Base-by-base conservation (phyloP, 2,888 invertebrate genomes). In the Troides aeacus region DNA sequence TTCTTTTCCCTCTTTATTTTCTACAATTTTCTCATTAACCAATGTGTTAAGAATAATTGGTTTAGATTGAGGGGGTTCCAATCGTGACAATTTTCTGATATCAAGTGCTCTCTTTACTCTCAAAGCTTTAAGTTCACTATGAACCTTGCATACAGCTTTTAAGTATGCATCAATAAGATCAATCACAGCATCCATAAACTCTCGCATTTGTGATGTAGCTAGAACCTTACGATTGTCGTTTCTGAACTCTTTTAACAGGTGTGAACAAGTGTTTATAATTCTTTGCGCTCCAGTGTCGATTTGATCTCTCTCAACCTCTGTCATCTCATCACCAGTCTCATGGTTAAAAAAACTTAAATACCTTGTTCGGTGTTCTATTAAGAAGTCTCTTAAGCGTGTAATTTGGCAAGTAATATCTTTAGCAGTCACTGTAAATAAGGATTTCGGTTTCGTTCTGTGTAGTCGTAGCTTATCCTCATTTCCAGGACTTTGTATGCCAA, bases 111-210 rank as follows among this genome's bases (percentile, higher is more conserved):
- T 93, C 84, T 98, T 97, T 0, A 98, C 96, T 72, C 98, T 89
- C 70, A 98, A 94, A 1, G 97, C 97, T 86, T 96, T 97, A 74
- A 98, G 96, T 85, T 98, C 97, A 68, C 97, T 95, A 84, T 97
- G 98, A 71, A 97, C 95, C 83, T 96, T 96, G 76, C 97, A 97
- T 0, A 98, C 97, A 71, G 94, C 94, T 88, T 97, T 97, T 72
- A 98, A 91, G 83, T 98, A 98, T 65, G 93, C 93, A 71, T 97
- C 96, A 73, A 98, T 93, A 6, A 97, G 91, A 67, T 95, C 94
- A 56, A 97, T 86, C 2, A 98, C 96, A 62, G 94, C 94, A 72
- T 95, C 94, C 80, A 96, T 95, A 84, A 97, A 98, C 74, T 97
- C 96, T 15, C 94, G 90, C 72, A 94, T 93, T 83, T 98, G 98